phyloP scores from a whole-genome alignment of 2,113 vertebrate genomes.

The Ahaetulla prasina region DNA sequence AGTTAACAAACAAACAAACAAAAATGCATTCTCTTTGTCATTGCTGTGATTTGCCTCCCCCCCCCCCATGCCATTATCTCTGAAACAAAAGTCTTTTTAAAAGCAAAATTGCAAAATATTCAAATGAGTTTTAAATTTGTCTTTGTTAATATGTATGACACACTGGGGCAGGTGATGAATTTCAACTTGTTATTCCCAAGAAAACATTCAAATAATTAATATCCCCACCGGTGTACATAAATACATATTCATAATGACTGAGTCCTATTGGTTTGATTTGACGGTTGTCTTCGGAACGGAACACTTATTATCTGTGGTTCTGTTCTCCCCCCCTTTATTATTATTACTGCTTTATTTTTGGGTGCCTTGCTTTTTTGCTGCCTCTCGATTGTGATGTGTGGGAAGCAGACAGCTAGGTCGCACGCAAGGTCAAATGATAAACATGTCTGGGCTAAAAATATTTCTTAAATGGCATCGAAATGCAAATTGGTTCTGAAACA shows the following conservation, averaged over 20 bases:
- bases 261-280: not conserved
- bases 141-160: constrained; percentile 56
- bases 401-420: not conserved
- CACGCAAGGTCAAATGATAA: not conserved
- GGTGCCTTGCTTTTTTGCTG: not conserved
- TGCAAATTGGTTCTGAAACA: constrained; percentile 13
- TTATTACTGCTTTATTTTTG: not conserved
- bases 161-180: constrained; percentile 41
- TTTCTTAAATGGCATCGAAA: constrained; percentile 17
- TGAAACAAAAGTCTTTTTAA: constrained; percentile 45
- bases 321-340: not conserved
- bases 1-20: not conserved
- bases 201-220: constrained; percentile 57
- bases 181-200: constrained; percentile 44
- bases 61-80: constrained; percentile 4
- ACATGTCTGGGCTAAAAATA: constrained; percentile 9
- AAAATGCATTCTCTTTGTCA: not conserved
- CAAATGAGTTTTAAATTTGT: constrained; percentile 49
- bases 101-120: constrained; percentile 45
- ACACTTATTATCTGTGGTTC: not conserved
- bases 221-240: constrained; percentile 26
- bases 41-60: not conserved
- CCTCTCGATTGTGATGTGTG: not conserved
- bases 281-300: not conserved
- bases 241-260: constrained; percentile 31